Conservation (phyloP, 2,113 vertebrate genomes). For the Sturnus vulgaris region DNA sequence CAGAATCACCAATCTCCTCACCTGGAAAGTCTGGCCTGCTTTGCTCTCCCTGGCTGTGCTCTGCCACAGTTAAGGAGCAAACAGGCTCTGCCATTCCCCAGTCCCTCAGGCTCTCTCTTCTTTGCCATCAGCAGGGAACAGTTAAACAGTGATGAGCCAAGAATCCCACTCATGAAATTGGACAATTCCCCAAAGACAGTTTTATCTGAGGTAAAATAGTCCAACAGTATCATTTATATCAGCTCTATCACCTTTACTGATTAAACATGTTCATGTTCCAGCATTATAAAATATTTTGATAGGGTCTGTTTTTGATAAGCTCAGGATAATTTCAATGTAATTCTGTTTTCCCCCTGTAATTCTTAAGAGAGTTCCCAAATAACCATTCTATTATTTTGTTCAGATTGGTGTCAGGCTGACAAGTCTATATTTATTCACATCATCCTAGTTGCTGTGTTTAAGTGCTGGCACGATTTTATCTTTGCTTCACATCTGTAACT, state of each 20-base stretch:
- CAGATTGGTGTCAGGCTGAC: not conserved
- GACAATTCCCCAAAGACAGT: not conserved
- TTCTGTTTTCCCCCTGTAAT: not conserved
- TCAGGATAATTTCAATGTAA: not conserved
- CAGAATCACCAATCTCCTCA: not conserved
- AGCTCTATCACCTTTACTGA: not conserved
- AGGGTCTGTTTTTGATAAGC: not conserved
- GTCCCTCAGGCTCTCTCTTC: not conserved
- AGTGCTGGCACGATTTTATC: conserved; percentile 44
- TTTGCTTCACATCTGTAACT: conserved; percentile 32
- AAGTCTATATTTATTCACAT: conserved; percentile 30
- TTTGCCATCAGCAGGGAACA: not conserved
- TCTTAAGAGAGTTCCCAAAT: conserved; percentile 1
- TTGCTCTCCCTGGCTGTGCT: not conserved
- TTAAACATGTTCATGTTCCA: not conserved
- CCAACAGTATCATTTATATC: not conserved
- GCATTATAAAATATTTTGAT: not conserved
- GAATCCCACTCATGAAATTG: not conserved
- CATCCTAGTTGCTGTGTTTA: conserved; percentile 3
- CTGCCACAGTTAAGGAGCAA: not conserved
- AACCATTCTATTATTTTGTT: not conserved
- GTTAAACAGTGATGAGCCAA: not conserved
- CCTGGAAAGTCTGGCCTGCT: not conserved
- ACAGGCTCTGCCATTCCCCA: not conserved
- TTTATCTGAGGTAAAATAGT: not conserved